A percentile compares a stretch with the other conserved stretches of the same genome.
These are phyloP conservation scores for Chalcosyrphus nemorum DNA, from an alignment of 2,888 invertebrate genomes.

Conservation along the genomic window DNA sequence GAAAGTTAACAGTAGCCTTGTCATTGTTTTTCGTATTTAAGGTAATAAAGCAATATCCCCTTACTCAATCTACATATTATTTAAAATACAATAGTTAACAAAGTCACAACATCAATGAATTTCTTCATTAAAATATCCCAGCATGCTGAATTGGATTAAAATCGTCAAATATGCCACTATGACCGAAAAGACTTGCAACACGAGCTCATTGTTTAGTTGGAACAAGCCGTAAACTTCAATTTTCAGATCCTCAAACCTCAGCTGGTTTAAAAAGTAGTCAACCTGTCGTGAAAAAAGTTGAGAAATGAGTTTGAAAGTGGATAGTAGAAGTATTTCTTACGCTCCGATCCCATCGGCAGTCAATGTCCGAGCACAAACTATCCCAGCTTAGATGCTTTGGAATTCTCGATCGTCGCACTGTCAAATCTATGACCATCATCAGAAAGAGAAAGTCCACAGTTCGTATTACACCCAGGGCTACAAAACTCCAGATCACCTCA, in stretches of 20 bases:
- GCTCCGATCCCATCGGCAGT: slow-evolving; percentile 78
- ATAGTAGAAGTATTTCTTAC: slow-evolving; percentile 73
- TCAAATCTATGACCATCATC: slow-evolving; percentile 76
- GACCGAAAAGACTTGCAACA: slow-evolving; percentile 19
- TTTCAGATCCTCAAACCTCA: slow-evolving; percentile 14
- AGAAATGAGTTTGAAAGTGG: background rate
- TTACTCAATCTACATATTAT: too few relatives aligned
- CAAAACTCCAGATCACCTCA: slow-evolving; percentile 58
- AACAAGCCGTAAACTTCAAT: slow-evolving; percentile 46
- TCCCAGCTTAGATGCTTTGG: slow-evolving; percentile 76
- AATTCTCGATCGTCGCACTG: slow-evolving; percentile 74
- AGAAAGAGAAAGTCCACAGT: slow-evolving; percentile 75
- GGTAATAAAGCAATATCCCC: too few relatives aligned
- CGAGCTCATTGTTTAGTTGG: slow-evolving; percentile 20
- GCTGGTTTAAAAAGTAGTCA: slow-evolving; percentile 41
- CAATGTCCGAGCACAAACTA: slow-evolving; percentile 76
- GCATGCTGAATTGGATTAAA: slow-evolving; percentile 47
- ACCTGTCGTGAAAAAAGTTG: slow-evolving; percentile 11
- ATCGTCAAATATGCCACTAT: slow-evolving; percentile 43
- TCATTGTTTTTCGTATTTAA: too few relatives aligned
- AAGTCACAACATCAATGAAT: background rate
- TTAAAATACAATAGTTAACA: too few relatives aligned
- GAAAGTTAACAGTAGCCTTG: too few relatives aligned
- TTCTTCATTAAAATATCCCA: slow-evolving; percentile 19
- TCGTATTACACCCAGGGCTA: slow-evolving; percentile 74